phyloP scores from a whole-genome alignment of 2,797 vertebrate genomes.

The Poecilia gillii region DNA sequence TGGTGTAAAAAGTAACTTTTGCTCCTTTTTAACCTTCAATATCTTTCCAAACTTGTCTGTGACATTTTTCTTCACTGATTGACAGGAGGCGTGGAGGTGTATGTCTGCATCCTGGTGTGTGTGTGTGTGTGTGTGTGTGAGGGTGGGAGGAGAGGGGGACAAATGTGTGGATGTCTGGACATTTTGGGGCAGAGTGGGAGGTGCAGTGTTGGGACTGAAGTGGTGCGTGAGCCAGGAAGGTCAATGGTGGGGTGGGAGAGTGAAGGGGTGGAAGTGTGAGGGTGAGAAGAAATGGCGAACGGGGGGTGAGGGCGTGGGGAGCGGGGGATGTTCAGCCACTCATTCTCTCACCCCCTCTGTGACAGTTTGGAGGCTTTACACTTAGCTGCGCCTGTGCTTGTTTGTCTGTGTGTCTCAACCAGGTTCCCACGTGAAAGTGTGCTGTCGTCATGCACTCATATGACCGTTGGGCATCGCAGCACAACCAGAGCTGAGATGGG shows the following conservation, averaged over 20 bases:
- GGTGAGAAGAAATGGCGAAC: conserved; percentile 10
- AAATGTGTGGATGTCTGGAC: conserved; percentile 60
- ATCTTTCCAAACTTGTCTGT: conserved; percentile 58
- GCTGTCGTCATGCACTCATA: conserved; percentile 51
- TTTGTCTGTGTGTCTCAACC: conserved; percentile 72
- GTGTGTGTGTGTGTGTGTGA: no score
- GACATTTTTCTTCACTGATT: conserved; percentile 63
- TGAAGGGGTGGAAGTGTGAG: conserved; percentile 56
- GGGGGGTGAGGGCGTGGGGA: conserved; percentile 2
- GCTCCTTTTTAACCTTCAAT: conserved; percentile 49
- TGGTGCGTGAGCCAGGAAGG: conserved; percentile 49
- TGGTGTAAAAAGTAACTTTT: conserved; percentile 66
- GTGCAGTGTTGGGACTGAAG: conserved; percentile 44
- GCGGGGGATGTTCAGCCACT: conserved; percentile 39
- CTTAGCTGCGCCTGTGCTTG: conserved; percentile 77
- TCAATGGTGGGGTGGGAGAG: conserved; percentile 49
- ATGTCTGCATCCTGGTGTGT: conserved; percentile 35
- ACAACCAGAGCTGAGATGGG: conserved; percentile 58
- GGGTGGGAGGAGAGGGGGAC: neutral
- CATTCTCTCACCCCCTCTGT: conserved; percentile 63
- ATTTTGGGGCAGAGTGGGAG: conserved; percentile 51
- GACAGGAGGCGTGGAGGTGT: conserved; percentile 71
- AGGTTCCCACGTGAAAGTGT: conserved; percentile 85
- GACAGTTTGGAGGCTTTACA: conserved; percentile 84
- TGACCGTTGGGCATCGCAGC: conserved; percentile 73